Conservation (phyloP, 1,140 invertebrate genomes). For the Sinella curviseta region DNA sequence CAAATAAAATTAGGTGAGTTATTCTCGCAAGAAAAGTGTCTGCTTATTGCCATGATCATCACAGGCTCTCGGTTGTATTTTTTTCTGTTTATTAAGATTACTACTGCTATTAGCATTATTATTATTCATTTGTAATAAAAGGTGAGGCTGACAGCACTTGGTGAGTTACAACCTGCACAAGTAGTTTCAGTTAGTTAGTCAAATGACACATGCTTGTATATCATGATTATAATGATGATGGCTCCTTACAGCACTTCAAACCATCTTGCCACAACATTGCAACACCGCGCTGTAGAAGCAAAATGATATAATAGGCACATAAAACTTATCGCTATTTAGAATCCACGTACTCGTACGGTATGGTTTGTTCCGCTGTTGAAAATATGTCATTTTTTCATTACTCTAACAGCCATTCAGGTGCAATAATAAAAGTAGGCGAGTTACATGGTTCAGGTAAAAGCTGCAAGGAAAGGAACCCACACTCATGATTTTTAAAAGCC, state of each 20-base stretch:
- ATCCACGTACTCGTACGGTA: neutral
- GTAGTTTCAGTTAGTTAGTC: conserved; percentile 17
- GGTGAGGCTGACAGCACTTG: conserved; percentile 11
- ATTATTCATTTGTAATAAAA: conserved; percentile 8
- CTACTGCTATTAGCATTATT: conserved; percentile 9
- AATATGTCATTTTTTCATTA: conserved; percentile 12
- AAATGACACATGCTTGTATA: neutral
- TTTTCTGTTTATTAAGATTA: conserved; percentile 3
- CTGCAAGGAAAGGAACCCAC: neutral
- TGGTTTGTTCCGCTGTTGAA: neutral
- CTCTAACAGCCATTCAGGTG: neutral
- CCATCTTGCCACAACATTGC: too few relatives aligned
- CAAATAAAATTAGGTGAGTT: too few relatives aligned
- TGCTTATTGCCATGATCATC: neutral
- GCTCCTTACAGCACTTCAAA: too few relatives aligned
- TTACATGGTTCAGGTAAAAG: neutral
- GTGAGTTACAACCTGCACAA: conserved; percentile 7
- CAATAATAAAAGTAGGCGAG: conserved; percentile 10
- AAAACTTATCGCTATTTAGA: neutral
- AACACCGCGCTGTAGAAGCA: too few relatives aligned
- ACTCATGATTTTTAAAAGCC: conserved; percentile 11
- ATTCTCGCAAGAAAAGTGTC: too few relatives aligned
- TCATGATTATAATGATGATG: neutral
- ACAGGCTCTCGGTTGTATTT: neutral
- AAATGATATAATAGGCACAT: too few relatives aligned